Percentiles rank a stretch among this genome's conserved stretches.
Conservation (phyloP, 2,113 vertebrate species). For the Gallinago jamesoni region DNA sequence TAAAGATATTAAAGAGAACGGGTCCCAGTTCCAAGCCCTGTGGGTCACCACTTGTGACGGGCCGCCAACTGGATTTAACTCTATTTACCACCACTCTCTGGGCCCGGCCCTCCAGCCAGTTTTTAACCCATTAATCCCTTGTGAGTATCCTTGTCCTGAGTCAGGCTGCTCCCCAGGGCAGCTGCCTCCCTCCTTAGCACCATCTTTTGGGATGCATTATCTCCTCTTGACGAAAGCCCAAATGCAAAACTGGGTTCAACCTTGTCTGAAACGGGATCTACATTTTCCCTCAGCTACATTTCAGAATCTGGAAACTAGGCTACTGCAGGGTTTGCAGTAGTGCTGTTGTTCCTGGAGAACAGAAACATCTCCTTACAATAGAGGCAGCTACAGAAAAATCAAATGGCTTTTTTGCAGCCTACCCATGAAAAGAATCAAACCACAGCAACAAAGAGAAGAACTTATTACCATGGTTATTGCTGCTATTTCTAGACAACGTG, state of each 20-base stretch:
- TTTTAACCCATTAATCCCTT: no score
- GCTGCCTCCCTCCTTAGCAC: background rate
- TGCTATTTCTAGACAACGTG: slow-evolving; percentile 62
- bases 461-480: slow-evolving; percentile 72
- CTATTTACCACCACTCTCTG: no score
- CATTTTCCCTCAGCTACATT: background rate
- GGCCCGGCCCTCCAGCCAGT: no score
- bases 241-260: background rate
- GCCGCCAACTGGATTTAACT: no score
- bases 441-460: slow-evolving; percentile 66
- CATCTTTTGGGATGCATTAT: background rate
- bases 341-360: slow-evolving; percentile 3
- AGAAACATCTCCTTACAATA: slow-evolving; percentile 27
- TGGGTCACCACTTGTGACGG: no score
- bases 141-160: fast-evolving
- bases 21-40: no score
- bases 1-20: no score
- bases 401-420: slow-evolving; percentile 39
- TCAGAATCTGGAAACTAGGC: background rate
- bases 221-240: background rate
- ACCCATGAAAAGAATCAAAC: slow-evolving; percentile 58
- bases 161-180: background rate
- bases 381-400: slow-evolving; percentile 53
- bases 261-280: background rate
- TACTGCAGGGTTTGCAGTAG: background rate